phyloP scores from a whole-genome alignment of 2,888 invertebrate genomes.

The Belgica antarctica region DNA sequence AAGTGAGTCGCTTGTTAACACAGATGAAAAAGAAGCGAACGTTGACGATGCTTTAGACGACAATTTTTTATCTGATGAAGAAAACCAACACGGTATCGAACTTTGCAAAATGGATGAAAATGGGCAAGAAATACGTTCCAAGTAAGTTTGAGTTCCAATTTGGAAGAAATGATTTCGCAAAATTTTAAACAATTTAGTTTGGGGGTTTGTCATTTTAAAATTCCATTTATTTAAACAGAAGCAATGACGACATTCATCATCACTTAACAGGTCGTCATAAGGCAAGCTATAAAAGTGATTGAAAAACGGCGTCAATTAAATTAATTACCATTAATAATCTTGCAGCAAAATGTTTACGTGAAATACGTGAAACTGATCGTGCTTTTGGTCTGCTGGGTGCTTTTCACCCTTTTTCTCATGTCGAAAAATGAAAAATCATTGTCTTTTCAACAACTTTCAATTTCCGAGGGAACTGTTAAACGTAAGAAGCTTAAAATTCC shows the following conservation, averaged over 20 bases:
- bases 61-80: constrained; percentile 47
- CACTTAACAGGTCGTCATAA: background rate
- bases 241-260: background rate
- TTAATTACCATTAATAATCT: background rate
- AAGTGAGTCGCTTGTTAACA: background rate
- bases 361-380: constrained; percentile 58
- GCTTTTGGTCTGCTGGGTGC: constrained; percentile 28
- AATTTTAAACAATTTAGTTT: no score
- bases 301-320: background rate
- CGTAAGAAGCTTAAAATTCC: constrained; percentile 15
- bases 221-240: constrained; percentile 39
- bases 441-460: constrained; percentile 6
- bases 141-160: no score
- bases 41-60: constrained; percentile 53
- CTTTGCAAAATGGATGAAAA: background rate
- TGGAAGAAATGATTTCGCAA: no score
- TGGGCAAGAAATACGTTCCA: background rate
- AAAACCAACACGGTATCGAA: background rate
- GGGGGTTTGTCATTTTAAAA: no score
- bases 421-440: constrained; percentile 48
- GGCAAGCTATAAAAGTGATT: background rate
- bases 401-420: constrained; percentile 43
- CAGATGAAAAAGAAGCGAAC: background rate
- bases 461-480: constrained; percentile 54
- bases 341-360: constrained; percentile 51